Conservation (phyloP, 64 coral and sea anemone species). For the Actinia equina region DNA sequence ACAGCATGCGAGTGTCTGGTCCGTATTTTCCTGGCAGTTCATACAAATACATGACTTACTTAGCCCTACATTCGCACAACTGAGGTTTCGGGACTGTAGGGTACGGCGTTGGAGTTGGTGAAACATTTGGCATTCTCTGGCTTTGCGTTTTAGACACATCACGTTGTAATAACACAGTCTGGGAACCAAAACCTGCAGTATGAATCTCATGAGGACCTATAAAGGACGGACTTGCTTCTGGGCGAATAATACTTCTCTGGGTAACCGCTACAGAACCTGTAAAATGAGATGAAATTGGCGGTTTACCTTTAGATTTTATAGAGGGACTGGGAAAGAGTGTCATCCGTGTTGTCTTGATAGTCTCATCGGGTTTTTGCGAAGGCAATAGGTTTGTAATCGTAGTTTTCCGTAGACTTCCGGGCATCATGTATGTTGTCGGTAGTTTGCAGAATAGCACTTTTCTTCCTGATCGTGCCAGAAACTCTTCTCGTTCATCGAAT, state of each 20-base stretch:
- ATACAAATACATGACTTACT: conserved; percentile 60
- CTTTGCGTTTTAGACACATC: neutral
- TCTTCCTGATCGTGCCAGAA: neutral
- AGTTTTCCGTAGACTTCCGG: neutral
- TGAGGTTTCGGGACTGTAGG: neutral
- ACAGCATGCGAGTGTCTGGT: conserved; percentile 52
- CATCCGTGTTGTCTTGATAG: neutral
- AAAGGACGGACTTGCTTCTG: conserved; percentile 16
- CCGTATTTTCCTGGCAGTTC: conserved; percentile 56
- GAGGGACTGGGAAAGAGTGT: conserved; percentile 11
- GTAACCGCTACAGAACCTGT: conserved; percentile 2
- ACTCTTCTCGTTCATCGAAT: conserved; percentile 12
- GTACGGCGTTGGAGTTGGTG: neutral
- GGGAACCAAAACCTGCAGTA: neutral
- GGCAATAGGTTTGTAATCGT: neutral
- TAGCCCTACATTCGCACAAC: neutral
- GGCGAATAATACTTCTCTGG: neutral
- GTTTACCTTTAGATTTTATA: conserved; percentile 13
- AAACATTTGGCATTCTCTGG: neutral
- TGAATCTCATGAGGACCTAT: neutral
- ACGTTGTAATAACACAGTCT: neutral
- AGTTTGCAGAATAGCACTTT: neutral
- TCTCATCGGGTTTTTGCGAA: neutral
- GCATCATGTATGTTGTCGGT: neutral
- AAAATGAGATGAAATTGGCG: conserved; percentile 23